Evolutionary conservation across 2,797 vertebrate genomes (phyloP), one percentile per base, ranked within the genome.

Genomic region (Pangasius mekongensis): DNA sequence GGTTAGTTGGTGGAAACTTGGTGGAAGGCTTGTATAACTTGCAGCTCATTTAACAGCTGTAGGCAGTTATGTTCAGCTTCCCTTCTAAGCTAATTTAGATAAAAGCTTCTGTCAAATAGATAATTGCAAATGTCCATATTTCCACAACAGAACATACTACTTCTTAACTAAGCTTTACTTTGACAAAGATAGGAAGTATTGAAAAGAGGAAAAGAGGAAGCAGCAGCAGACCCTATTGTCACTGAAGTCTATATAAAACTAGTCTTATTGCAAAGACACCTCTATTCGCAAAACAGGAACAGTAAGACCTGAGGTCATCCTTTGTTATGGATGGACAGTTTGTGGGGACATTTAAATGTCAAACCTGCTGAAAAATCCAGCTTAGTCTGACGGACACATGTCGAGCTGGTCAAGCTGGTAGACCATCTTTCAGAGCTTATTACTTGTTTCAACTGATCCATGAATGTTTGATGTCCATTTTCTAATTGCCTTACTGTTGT

Each of bases 211-310:
- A 83, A 83, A 85, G 83, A 56, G 67, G 86, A 64, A 88, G 60
- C 56, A 82, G 56, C 33, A 62, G 22, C 30, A 30, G 30, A 18
- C 10, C 24, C 62, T 33, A 49, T 18, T 67, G 73, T 84, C 60
- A 64, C 39, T 33, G 33, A 76, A 39, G 24, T 22, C 43, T 85
- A 88, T 89, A 87, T 62, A 43, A 77, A 89, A 86, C 89, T 43
- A 69, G 71, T 66, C 62, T 67, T 77, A 20, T 85, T 81, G 43
- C n/a, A 89, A 84, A 83, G 58, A 77, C 77, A 89, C 92, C 85
- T 52, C 80, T 54, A 93, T 95, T 95, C 93, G 92, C 93, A 95
- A 92, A 91, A 93, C 89, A 93, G 88, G 91, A 92, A 92, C 88
- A 89, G 92, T 90, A 88, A 91, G 86, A 78, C 89, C 77, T 91